phyloP scores from a whole-genome alignment of 2,888 invertebrate species.

The Phasia obesa region DNA sequence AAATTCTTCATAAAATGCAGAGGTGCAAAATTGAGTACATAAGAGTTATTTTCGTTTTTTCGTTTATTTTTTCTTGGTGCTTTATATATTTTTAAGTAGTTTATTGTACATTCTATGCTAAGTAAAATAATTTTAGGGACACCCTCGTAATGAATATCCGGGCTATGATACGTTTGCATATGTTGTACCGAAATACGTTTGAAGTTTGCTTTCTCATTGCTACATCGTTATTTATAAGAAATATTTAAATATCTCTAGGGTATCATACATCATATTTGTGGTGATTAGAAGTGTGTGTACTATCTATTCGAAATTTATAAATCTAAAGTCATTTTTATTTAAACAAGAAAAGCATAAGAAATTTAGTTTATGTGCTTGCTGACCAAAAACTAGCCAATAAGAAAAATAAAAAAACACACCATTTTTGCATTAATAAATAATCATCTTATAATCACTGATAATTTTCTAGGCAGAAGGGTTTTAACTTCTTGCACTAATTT shows the following conservation, averaged over 20 bases:
- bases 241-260: constrained; percentile 32
- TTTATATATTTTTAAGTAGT: too few relatives aligned
- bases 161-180: neutral
- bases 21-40: too few relatives aligned
- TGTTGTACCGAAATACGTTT: neutral
- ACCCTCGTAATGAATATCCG: neutral
- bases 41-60: too few relatives aligned
- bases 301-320: neutral
- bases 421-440: constrained; percentile 11
- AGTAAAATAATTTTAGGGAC: neutral
- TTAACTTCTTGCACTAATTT: constrained; percentile 6
- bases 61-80: neutral
- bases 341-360: too few relatives aligned
- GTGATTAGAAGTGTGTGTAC: constrained; percentile 2
- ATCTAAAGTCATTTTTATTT: neutral
- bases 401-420: neutral
- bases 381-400: too few relatives aligned
- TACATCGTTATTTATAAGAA: constrained; percentile 26
- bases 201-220: neutral
- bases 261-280: constrained; percentile 49
- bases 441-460: constrained; percentile 22
- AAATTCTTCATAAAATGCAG: too few relatives aligned
- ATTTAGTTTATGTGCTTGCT: too few relatives aligned
- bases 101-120: too few relatives aligned
- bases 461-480: constrained; percentile 29